Percentiles rank a stretch among this genome's conserved stretches.
Evolutionary conservation across 2,888 invertebrate species (phyloP).

Genomic region (Melanostoma scalare): DNA sequence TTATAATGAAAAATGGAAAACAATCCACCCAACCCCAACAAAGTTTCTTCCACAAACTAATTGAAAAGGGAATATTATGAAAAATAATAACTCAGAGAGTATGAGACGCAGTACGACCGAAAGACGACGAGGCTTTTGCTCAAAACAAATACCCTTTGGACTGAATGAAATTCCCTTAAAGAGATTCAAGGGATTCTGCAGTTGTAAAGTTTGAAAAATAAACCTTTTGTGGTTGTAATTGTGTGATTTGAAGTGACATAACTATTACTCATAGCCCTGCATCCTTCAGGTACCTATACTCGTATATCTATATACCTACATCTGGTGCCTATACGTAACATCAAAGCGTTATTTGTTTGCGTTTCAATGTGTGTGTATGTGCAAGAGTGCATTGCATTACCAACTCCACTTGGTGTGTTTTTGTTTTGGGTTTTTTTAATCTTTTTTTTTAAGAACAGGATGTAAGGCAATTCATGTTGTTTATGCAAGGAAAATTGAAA

Average conservation of each 20-base stretch:
- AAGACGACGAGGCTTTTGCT: conserved; percentile 19
- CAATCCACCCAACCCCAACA: not conserved
- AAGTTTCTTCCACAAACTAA: conserved; percentile 30
- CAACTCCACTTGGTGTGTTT: conserved; percentile 8
- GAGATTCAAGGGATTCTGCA: conserved; percentile 16
- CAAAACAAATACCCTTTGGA: not conserved
- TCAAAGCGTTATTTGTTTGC: conserved; percentile 25
- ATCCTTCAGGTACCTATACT: not conserved
- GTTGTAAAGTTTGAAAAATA: conserved; percentile 33
- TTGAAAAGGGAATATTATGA: conserved; percentile 22
- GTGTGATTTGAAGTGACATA: conserved; percentile 20
- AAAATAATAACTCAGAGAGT: conserved; percentile 21
- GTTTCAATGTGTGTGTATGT: conserved; percentile 16
- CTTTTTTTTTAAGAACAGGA: not conserved
- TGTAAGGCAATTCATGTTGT: conserved; percentile 25
- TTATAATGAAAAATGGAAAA: conserved; percentile 20
- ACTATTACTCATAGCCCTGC: not conserved
- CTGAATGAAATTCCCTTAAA: conserved; percentile 23
- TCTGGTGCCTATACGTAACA: conserved; percentile 1
- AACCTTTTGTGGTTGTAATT: not conserved
- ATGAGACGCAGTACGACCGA: not conserved
- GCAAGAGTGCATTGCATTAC: conserved; percentile 1
- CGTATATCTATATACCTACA: too few species aligned
- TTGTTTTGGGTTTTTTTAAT: not conserved
- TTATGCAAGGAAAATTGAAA: conserved; percentile 35